Conservation (phyloP, 2,888 invertebrate genomes). For the Leptopterna dolabrata region DNA sequence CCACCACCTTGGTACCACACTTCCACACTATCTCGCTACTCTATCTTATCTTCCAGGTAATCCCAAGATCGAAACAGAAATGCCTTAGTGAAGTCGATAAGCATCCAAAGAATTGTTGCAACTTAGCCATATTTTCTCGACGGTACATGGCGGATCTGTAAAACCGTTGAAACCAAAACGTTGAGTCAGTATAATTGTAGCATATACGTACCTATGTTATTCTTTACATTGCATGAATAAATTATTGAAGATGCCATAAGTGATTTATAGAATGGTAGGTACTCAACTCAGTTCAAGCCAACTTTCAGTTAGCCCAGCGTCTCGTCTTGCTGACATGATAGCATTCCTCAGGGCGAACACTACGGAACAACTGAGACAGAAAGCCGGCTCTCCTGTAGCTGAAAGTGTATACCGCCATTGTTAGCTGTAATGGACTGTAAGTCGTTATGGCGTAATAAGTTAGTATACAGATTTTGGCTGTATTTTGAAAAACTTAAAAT, state of each 20-base stretch:
- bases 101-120: neutral
- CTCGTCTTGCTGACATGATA: constrained; percentile 75
- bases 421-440: too few relatives aligned
- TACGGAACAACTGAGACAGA: constrained; percentile 65
- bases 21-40: too few relatives aligned
- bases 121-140: constrained; percentile 56
- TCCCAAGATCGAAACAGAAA: too few relatives aligned
- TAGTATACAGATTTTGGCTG: too few relatives aligned
- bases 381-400: constrained; percentile 72
- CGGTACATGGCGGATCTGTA: constrained; percentile 57
- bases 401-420: constrained; percentile 54
- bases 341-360: constrained; percentile 58
- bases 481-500: too few relatives aligned
- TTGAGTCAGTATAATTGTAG: neutral
- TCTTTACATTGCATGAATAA: neutral
- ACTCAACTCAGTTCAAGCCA: constrained; percentile 68
- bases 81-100: neutral
- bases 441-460: too few relatives aligned
- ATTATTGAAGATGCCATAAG: too few relatives aligned
- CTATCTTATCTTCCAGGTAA: too few relatives aligned
- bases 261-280: too few relatives aligned
- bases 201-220: neutral
- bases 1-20: too few relatives aligned
- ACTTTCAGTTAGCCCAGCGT: constrained; percentile 71
- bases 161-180: neutral